Evolutionary conservation across 2,888 invertebrate genomes (phyloP).

Genomic region (Megaustenia siamemsis): DNA sequence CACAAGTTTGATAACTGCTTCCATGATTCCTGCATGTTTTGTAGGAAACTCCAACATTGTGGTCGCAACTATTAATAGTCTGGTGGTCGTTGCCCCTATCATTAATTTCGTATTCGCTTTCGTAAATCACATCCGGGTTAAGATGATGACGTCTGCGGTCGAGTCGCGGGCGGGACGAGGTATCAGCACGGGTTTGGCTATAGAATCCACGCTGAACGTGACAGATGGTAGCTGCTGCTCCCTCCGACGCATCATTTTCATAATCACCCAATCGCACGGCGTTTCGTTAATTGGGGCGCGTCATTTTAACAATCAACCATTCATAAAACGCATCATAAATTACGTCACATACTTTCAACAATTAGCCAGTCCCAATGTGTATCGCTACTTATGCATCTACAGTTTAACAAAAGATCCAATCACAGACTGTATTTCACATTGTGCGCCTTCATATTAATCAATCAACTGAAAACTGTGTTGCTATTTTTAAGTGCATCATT

Average conservation of each 20-base stretch:
- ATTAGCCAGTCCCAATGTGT: too few relatives aligned
- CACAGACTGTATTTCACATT: too few relatives aligned
- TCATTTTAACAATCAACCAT: too few relatives aligned
- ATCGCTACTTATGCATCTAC: too few relatives aligned
- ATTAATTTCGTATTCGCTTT: constrained; percentile 26
- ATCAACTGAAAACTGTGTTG: too few relatives aligned
- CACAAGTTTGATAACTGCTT: not conserved
- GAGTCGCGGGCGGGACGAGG: not conserved
- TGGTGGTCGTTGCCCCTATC: not conserved
- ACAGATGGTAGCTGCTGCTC: constrained; percentile 33
- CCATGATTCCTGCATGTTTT: not conserved
- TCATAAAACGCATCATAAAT: too few relatives aligned
- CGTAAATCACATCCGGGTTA: constrained; percentile 26
- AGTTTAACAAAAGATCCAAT: too few relatives aligned
- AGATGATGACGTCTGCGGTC: constrained; percentile 5
- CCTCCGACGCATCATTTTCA: constrained; percentile 14
- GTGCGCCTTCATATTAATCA: too few relatives aligned
- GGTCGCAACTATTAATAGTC: not conserved
- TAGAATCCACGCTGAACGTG: constrained; percentile 13
- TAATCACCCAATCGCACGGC: not conserved
- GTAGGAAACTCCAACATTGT: not conserved
- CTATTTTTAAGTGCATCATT: too few relatives aligned
- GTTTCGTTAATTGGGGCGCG: too few relatives aligned
- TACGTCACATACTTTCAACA: too few relatives aligned
- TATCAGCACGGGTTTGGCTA: not conserved